Percentiles rank a stretch among this genome's conserved stretches.
phyloP scores from a whole-genome alignment of 23 tunicate genomes.

The Trididemnum clinides region DNA sequence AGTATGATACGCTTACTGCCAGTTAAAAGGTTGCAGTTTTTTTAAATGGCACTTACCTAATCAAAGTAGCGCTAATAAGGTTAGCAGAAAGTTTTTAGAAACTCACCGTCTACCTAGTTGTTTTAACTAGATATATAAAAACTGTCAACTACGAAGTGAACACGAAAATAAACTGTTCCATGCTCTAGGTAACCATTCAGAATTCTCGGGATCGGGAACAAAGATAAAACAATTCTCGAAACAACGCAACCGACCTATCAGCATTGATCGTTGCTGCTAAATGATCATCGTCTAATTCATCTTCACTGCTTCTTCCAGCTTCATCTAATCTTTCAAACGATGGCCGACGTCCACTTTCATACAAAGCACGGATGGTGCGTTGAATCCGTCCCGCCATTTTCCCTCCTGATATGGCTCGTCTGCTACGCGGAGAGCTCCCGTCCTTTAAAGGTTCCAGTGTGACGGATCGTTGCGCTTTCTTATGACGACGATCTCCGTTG shows the following conservation, averaged over 20 bases:
- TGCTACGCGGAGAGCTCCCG: not conserved
- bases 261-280: not conserved
- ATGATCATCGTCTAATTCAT: not conserved
- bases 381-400: slow-evolving; percentile 93
- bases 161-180: too few relatives aligned
- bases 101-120: too few relatives aligned
- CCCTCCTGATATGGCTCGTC: not conserved
- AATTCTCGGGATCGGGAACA: too few relatives aligned
- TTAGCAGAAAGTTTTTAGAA: too few relatives aligned
- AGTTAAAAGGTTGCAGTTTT: too few relatives aligned
- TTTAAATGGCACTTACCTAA: too few relatives aligned
- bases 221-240: too few relatives aligned
- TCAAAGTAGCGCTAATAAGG: too few relatives aligned
- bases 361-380: slow-evolving; percentile 82
- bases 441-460: slow-evolving; percentile 7
- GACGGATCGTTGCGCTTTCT: not conserved
- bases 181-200: too few relatives aligned
- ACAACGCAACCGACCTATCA: slow-evolving; percentile 9
- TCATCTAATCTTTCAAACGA: not conserved
- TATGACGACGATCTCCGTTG: not conserved
- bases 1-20: too few relatives aligned
- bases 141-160: too few relatives aligned
- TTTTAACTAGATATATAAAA: too few relatives aligned
- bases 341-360: slow-evolving; percentile 29
- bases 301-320: not conserved